Evolutionary conservation across 2,797 vertebrate genomes (phyloP).

Genomic region (Platyrinchus mystaceus): DNA sequence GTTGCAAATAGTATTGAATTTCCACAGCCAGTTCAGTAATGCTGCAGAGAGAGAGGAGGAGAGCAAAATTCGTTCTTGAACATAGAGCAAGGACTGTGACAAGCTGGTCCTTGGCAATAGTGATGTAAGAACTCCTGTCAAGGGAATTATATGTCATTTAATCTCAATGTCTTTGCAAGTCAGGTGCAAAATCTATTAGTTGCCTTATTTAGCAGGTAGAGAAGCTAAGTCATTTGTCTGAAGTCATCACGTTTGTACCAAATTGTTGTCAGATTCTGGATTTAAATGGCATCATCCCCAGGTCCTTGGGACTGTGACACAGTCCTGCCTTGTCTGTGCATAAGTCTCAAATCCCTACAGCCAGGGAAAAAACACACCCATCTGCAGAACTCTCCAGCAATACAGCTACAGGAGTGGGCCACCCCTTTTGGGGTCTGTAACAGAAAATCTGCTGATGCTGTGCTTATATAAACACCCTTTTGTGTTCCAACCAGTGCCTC

Average conservation of each 20-base stretch:
- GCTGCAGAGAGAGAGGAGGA: neutral
- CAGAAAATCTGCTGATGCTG: neutral
- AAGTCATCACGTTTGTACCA: neutral
- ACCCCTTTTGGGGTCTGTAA: neutral
- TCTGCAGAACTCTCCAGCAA: neutral
- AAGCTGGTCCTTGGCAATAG: neutral
- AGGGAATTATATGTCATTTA: neutral
- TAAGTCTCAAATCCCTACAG: neutral
- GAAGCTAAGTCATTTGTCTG: neutral
- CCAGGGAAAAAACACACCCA: neutral
- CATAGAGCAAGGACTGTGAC: neutral
- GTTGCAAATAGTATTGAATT: neutral
- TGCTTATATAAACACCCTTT: neutral
- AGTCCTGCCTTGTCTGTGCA: neutral
- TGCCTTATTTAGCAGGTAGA: neutral
- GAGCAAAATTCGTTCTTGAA: neutral
- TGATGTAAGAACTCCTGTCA: neutral
- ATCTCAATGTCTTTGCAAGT: neutral
- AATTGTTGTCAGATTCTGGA: neutral
- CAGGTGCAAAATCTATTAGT: neutral
- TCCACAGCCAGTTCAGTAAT: neutral
- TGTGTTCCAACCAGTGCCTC: neutral
- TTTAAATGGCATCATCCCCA: neutral
- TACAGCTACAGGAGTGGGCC: neutral
- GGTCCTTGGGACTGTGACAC: neutral